Percentiles rank a stretch among this genome's conserved stretches.
Conservation (phyloP, 23 tunicate genomes). For the Oikopleura dioica region DNA sequence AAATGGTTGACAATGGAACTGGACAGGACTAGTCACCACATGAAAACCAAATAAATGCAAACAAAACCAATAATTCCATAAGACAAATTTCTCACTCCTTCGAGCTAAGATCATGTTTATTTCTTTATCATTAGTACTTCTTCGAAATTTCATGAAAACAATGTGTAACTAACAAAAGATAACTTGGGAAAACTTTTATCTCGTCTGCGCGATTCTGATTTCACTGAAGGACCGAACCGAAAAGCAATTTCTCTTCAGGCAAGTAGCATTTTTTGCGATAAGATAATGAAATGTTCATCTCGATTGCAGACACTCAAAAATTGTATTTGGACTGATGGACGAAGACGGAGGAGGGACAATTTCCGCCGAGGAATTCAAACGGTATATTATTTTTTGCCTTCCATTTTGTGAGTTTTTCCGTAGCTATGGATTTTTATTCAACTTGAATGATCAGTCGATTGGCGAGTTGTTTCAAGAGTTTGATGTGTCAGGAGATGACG, state of each 20-base stretch:
- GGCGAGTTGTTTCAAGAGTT: slow-evolving; percentile 68
- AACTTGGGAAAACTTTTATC: slow-evolving; percentile 37
- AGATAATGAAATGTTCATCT: background rate
- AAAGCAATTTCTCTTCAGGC: slow-evolving; percentile 50
- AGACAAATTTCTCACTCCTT: too few species aligned
- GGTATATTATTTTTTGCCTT: too few species aligned
- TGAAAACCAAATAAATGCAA: background rate
- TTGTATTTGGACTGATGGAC: slow-evolving; percentile 88
- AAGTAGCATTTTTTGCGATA: too few species aligned
- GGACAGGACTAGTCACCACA: background rate
- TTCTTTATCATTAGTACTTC: too few species aligned
- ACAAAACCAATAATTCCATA: background rate
- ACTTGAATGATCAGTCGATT: slow-evolving; percentile 69
- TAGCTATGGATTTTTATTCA: slow-evolving; percentile 79
- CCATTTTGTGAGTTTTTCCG: too few species aligned
- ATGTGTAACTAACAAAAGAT: background rate
- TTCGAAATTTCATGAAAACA: too few species aligned
- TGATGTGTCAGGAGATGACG: slow-evolving; percentile 88
- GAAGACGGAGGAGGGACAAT: slow-evolving; percentile 88
- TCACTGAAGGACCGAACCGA: slow-evolving; percentile 43
- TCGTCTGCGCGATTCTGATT: slow-evolving; percentile 40
- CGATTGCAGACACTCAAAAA: slow-evolving; percentile 27
- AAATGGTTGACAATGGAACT: background rate
- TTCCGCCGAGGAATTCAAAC: slow-evolving; percentile 75
- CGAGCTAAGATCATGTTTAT: too few species aligned